Conservation (phyloP, 2,797 vertebrate species). For the Odontamblyopus lacepedii region DNA sequence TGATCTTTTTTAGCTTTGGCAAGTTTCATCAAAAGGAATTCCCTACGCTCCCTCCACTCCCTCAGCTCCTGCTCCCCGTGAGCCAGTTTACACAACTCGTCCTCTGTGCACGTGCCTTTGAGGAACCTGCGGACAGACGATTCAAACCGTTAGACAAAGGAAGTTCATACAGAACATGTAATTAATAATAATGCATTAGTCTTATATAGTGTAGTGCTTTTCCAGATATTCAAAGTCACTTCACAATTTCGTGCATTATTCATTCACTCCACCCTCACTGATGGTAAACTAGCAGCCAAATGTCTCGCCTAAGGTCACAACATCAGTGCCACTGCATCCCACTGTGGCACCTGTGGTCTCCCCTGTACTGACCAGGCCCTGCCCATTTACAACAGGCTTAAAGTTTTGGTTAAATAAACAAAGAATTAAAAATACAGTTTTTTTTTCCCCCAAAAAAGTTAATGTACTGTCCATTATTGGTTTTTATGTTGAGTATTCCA, state of each 20-base stretch:
- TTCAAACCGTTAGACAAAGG: not conserved
- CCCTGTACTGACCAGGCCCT: too few relatives aligned
- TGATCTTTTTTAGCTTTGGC: conserved; percentile 97
- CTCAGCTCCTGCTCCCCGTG: conserved; percentile 91
- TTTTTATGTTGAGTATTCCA: not conserved
- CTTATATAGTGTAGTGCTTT: too few relatives aligned
- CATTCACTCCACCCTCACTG: too few relatives aligned
- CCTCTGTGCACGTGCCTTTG: conserved; percentile 86
- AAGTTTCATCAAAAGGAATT: conserved; percentile 95
- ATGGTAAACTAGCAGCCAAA: too few relatives aligned
- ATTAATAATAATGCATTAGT: too few relatives aligned
- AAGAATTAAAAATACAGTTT: not conserved
- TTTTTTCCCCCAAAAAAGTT: not conserved
- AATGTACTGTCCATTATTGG: not conserved
- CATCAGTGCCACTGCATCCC: too few relatives aligned
- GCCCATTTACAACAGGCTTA: too few relatives aligned
- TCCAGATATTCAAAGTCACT: too few relatives aligned
- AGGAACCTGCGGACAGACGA: conserved; percentile 79
- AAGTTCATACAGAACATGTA: not conserved
- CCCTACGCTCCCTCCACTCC: conserved; percentile 93
- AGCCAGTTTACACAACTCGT: conserved; percentile 90
- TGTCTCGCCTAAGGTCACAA: too few relatives aligned
- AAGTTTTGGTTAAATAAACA: not conserved
- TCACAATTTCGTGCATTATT: too few relatives aligned
- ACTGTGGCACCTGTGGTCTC: too few relatives aligned